phyloP scores from a whole-genome alignment of 1,140 invertebrate species.

The Pygmarrhopalites habei region DNA sequence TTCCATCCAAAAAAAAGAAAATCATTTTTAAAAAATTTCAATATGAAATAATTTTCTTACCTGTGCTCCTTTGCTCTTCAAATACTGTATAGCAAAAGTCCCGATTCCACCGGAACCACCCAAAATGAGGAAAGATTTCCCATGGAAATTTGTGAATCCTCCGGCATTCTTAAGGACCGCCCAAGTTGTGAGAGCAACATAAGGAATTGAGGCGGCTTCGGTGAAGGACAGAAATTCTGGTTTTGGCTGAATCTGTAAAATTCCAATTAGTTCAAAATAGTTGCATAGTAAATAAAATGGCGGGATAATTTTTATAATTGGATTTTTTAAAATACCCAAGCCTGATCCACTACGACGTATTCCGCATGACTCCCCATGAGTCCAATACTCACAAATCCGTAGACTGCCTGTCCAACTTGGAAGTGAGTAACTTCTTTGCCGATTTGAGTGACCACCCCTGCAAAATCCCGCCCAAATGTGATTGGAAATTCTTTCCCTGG shows the following conservation, averaged over 20 bases:
- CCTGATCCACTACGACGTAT: slow-evolving; percentile 56
- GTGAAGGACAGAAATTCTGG: slow-evolving; percentile 57
- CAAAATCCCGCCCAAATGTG: slow-evolving; percentile 76
- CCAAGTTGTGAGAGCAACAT: slow-evolving; percentile 76
- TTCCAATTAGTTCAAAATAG: too few species aligned
- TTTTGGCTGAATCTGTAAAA: slow-evolving; percentile 60
- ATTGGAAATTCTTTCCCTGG: slow-evolving; percentile 65
- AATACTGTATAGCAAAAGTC: slow-evolving; percentile 69
- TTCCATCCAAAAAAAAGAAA: slow-evolving; percentile 4
- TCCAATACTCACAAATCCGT: slow-evolving; percentile 66
- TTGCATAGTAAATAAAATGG: too few species aligned
- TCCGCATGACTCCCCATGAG: slow-evolving; percentile 72
- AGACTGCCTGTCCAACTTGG: slow-evolving; percentile 68
- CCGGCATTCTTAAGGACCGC: slow-evolving; percentile 64
- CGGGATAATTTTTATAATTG: too few species aligned
- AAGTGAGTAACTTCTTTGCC: slow-evolving; percentile 58
- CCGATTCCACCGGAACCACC: slow-evolving; percentile 86
- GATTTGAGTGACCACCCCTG: slow-evolving; percentile 64
- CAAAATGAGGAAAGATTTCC: slow-evolving; percentile 64
- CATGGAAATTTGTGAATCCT: slow-evolving; percentile 44
- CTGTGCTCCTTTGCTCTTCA: slow-evolving; percentile 64
- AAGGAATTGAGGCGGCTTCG: slow-evolving; percentile 71
- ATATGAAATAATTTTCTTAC: slow-evolving; percentile 43
- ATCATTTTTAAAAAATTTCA: neutral
- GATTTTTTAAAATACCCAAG: slow-evolving; percentile 56